Conservation (phyloP, 2,113 vertebrate genomes). For the Nicator chloris region DNA sequence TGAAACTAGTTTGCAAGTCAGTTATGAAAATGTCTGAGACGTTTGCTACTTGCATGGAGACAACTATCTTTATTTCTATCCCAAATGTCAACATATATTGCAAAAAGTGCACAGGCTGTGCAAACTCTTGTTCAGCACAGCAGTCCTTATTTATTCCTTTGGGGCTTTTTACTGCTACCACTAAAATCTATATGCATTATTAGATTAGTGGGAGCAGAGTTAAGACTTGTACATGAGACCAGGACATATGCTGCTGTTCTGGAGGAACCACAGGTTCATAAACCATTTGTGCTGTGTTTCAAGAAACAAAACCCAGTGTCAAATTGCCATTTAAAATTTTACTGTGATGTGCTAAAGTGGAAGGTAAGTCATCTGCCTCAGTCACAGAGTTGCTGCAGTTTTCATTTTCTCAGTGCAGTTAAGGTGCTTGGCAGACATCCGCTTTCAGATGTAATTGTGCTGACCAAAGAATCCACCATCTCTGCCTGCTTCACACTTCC, state of each 20-base stretch:
- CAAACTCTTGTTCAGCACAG: neutral
- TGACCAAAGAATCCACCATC: constrained; percentile 24
- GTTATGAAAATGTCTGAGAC: neutral
- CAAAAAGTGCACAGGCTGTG: neutral
- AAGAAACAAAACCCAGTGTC: neutral
- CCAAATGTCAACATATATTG: neutral
- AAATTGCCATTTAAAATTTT: neutral
- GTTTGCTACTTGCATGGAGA: neutral
- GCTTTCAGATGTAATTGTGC: neutral
- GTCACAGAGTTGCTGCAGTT: neutral
- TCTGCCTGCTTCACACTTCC: neutral
- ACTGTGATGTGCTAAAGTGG: neutral
- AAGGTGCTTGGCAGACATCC: neutral
- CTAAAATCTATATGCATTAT: neutral
- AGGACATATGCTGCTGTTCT: neutral
- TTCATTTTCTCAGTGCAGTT: neutral
- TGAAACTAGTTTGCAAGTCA: neutral
- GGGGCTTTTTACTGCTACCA: neutral
- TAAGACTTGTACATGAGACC: neutral
- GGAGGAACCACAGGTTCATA: neutral
- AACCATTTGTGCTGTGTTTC: neutral
- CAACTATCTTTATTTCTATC: neutral
- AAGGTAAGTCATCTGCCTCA: neutral
- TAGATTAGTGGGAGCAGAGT: neutral
- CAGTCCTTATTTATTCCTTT: neutral